Base-by-base conservation (phyloP, 2,113 vertebrate genomes). In the Amblyornis subalaris region DNA sequence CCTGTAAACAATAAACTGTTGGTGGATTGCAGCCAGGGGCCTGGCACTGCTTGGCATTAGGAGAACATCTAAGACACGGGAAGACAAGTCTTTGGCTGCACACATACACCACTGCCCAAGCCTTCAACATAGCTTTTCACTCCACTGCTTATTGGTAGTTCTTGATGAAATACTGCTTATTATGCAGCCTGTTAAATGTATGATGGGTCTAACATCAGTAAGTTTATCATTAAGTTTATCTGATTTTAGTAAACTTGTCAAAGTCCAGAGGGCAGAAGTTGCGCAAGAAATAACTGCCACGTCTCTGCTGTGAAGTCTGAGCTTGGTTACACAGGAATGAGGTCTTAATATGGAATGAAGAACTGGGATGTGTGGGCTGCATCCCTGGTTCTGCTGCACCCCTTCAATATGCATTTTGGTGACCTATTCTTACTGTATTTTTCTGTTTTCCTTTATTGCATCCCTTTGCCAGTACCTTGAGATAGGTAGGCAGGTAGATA, bases 221-320 rank as follows among this genome's bases (percentile, higher is more conserved):
- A 80, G 75, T 90, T 95, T 88, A 93, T 95, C 50, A 8, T 54
- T 93, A 90, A 90, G 55, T 81, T 79, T 55, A 70, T 55, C 72
- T 3, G 44, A 25, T 69, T 88, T 83, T 28, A 26, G 72, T 76
- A 35, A 83, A 61, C 38, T 57, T 86, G 50, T 44, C 85, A 92
- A 94, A 96, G 96, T 96, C 89, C 90, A 89, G 10, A 20, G 86
- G 71, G 40, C 79, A 78, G 28, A 69, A 67, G 57, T 95, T 81
- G 74, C 83, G n/a, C 55, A 93, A 95, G 42, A 88, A 88, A 5
- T 47, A 62, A 58, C 50, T 62, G 45, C 22, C 25, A 2, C 10
- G 4, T 47, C 33, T 88, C 35, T 71, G 38, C 47, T 44, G 31
- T 73, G 64, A 36, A 55, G 13, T 76, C 54, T 54, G 54, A 61